Evolutionary conservation across 1,140 invertebrate genomes (phyloP).

Genomic region (Laodelphax striatellus): DNA sequence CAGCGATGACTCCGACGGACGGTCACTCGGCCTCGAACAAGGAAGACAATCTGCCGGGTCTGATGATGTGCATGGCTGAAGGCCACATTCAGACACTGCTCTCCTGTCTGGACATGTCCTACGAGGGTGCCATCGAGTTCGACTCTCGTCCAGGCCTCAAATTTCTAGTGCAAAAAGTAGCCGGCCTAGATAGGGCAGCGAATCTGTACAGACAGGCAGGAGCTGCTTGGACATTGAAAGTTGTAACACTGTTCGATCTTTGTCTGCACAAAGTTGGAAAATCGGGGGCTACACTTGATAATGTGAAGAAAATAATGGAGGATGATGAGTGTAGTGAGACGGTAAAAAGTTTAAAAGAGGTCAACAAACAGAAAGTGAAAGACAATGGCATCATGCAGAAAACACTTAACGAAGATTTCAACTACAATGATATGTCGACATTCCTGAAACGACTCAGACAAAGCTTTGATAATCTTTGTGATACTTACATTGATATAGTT

Average conservation of each 20-base stretch:
- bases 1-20: conserved; percentile 18
- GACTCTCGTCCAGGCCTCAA: conserved; percentile 81
- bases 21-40: conserved; percentile 1
- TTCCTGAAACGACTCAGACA: conserved; percentile 31
- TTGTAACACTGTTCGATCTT: conserved; percentile 75
- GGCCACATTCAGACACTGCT: conserved; percentile 43
- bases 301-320: conserved; percentile 51
- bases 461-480: conserved; percentile 46
- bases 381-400: conserved; percentile 39
- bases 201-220: conserved; percentile 90
- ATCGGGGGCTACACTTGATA: conserved; percentile 45
- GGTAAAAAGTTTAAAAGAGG: conserved; percentile 28
- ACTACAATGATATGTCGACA: conserved; percentile 16
- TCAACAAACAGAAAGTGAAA: conserved; percentile 10
- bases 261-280: conserved; percentile 51
- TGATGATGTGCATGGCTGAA: conserved; percentile 32
- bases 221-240: conserved; percentile 78
- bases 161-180: conserved; percentile 87
- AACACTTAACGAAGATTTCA: conserved; percentile 3
- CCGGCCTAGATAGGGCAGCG: conserved; percentile 71
- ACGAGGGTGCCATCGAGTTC: conserved; percentile 69
- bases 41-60: conserved; percentile 28
- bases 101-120: conserved; percentile 67
- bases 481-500: conserved; percentile 48
- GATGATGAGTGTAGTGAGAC: conserved; percentile 29